Conservation (phyloP, 2,888 invertebrate species). For the Parnassius glacialis region DNA sequence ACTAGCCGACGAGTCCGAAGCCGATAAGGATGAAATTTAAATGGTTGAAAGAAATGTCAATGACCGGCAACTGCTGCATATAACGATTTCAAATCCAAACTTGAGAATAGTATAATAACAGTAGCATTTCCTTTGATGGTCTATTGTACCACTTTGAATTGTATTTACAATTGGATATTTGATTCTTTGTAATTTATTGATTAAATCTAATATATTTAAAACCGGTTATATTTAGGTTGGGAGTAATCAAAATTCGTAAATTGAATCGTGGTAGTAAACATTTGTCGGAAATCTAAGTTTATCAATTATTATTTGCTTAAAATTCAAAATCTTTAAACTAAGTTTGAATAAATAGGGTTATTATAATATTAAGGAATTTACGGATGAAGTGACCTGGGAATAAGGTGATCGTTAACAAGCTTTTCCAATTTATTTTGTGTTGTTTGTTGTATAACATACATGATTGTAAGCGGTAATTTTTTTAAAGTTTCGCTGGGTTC, state of each 20-base stretch:
- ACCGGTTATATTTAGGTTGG: not conserved
- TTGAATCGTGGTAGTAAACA: not conserved
- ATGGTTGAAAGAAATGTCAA: slow-evolving; percentile 8
- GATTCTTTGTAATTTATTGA: not conserved
- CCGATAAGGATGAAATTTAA: slow-evolving; percentile 25
- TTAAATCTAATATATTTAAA: slow-evolving; percentile 2
- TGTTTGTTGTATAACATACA: too few relatives aligned
- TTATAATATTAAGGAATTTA: too few relatives aligned
- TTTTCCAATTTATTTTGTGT: too few relatives aligned
- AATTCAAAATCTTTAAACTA: too few relatives aligned
- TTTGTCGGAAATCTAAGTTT: not conserved
- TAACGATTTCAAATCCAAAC: slow-evolving; percentile 15
- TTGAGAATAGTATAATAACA: slow-evolving; percentile 18
- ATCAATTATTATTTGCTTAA: too few relatives aligned
- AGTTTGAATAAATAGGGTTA: too few relatives aligned
- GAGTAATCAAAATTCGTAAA: not conserved
- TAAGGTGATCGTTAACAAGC: too few relatives aligned
- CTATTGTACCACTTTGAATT: slow-evolving; percentile 20
- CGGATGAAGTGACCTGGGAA: too few relatives aligned
- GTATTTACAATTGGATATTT: slow-evolving; percentile 7
- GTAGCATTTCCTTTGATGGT: slow-evolving; percentile 10
- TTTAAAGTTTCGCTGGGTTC: too few relatives aligned
- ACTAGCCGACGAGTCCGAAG: not conserved
- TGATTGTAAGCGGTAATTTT: too few relatives aligned
- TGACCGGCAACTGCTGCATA: slow-evolving; percentile 14